Percentiles rank a stretch among this genome's conserved stretches.
These are phyloP conservation scores for Apteryx owenii DNA, from an alignment of 2,113 vertebrate genomes.

Conservation along the genomic window DNA sequence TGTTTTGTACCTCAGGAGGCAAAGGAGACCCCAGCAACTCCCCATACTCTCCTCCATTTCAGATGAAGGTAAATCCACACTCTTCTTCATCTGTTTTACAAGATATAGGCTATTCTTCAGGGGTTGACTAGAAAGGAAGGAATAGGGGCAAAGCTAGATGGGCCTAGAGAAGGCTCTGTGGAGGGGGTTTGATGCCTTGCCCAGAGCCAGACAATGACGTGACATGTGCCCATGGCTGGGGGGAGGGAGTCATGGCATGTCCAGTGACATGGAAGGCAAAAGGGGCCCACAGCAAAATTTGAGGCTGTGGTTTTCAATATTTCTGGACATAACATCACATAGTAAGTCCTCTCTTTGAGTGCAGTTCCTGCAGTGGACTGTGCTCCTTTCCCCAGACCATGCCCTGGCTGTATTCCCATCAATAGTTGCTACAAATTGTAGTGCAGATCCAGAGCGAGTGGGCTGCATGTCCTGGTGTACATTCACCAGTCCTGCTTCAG, in stretches of 20 bases:
- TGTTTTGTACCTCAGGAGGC: slow-evolving; percentile 5
- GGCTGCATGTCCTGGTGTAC: background rate
- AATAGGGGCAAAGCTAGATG: background rate
- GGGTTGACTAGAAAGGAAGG: background rate
- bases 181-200: background rate
- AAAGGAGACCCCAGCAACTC: slow-evolving; percentile 9
- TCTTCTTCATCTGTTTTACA: background rate
- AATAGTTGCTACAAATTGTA: background rate
- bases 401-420: background rate
- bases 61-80: slow-evolving; percentile 72
- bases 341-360: background rate
- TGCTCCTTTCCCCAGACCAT: background rate
- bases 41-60: slow-evolving; percentile 74
- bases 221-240: background rate
- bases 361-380: background rate
- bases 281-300: background rate
- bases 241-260: background rate
- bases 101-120: background rate
- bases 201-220: background rate
- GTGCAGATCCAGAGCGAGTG: background rate
- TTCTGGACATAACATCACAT: background rate
- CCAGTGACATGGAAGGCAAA: background rate
- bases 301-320: background rate
- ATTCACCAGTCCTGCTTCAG: background rate
- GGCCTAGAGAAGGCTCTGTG: background rate